Percentiles rank a stretch among this genome's conserved stretches.
These are phyloP conservation scores for Chloropsis hardwickii DNA, from an alignment of 2,113 vertebrate species.

Conservation along the genomic window DNA sequence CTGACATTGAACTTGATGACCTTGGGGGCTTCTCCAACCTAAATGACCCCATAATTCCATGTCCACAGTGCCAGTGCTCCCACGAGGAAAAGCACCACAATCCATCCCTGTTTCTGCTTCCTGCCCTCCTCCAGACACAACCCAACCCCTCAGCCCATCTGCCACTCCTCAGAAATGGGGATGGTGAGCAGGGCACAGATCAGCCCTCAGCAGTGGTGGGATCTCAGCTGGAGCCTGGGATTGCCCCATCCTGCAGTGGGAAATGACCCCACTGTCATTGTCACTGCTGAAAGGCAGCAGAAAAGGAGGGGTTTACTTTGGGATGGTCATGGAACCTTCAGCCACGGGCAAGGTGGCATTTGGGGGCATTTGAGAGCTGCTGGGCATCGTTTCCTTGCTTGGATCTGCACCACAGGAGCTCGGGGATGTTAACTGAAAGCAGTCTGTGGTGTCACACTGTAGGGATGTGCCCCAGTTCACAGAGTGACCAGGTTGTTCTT, in stretches of 20 bases:
- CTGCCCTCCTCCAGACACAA: not conserved
- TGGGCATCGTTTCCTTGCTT: not conserved
- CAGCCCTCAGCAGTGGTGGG: not conserved
- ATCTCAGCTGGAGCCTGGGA: not conserved
- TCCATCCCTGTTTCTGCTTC: rapidly evolving
- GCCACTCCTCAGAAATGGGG: rapidly evolving
- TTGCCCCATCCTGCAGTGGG: not conserved
- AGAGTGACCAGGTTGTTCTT: too few relatives aligned
- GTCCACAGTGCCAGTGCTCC: rapidly evolving
- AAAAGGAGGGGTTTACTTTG: not conserved
- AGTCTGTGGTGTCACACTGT: not conserved
- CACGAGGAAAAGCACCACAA: rapidly evolving
- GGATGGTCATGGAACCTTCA: not conserved
- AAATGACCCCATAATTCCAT: not conserved
- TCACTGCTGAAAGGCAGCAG: not conserved
- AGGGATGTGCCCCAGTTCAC: too few relatives aligned
- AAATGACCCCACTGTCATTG: rapidly evolving
- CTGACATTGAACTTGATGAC: not conserved
- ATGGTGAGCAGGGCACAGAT: not conserved
- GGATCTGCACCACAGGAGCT: not conserved
- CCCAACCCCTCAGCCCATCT: rapidly evolving
- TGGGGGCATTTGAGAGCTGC: rapidly evolving
- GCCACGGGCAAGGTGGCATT: too few relatives aligned
- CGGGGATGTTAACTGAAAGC: not conserved
- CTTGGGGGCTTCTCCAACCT: not conserved